Percentiles rank a stretch among this genome's conserved stretches.
These are phyloP conservation scores for Varecia variegata DNA, from an alignment of 2,797 vertebrate genomes.

Conservation along the genomic window DNA sequence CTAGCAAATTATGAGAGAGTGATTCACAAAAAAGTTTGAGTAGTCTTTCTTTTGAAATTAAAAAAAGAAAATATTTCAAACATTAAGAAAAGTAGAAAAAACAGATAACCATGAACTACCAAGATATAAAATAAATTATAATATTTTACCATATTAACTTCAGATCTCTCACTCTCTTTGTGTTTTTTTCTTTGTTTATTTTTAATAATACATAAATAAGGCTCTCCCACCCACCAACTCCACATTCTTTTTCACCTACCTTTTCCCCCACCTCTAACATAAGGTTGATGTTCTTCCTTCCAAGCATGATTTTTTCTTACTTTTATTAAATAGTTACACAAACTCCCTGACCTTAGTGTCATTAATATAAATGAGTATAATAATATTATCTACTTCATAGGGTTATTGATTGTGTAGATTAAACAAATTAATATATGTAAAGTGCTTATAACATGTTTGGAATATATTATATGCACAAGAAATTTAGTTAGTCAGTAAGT, in stretches of 20 bases:
- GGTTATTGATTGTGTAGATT: background rate
- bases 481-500: background rate
- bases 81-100: background rate
- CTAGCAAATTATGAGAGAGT: background rate
- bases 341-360: background rate
- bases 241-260: background rate
- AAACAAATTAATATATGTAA: background rate
- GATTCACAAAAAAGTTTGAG: background rate
- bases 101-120: background rate
- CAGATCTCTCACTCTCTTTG: background rate
- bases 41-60: background rate
- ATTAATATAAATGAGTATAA: background rate
- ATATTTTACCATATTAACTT: background rate
- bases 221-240: fast-evolving
- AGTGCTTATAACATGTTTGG: background rate
- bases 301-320: background rate
- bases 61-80: background rate
- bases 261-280: background rate
- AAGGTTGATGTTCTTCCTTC: background rate
- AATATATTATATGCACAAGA: background rate
- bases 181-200: background rate
- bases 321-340: background rate
- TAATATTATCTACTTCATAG: background rate
- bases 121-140: background rate
- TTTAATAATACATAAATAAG: background rate